Evolutionary conservation across 2,888 invertebrate genomes (phyloP), one percentile per base, ranked within the genome.

Genomic region (Erebia aethiops): DNA sequence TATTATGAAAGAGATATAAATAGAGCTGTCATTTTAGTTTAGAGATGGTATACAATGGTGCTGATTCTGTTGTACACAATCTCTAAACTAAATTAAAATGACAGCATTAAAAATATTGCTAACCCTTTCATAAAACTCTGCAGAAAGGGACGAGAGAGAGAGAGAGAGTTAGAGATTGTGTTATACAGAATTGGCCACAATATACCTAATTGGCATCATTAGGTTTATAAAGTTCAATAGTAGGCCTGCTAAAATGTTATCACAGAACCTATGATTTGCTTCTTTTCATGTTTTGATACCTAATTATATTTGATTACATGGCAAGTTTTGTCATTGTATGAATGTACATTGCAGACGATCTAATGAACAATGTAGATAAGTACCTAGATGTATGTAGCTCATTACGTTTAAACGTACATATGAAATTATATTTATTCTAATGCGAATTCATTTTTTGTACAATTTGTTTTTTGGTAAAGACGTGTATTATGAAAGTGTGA

Each of bases 371-470:
- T 79, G 79, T 88, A 87, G 82, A 78, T 83, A 83, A 81, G 81
- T 85, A 87, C 80, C 77, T 85, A 84, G 82, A 74, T 78, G 82
- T 65, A 60, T 26, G 13, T 69, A 69, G 71, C 61, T 35, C 61
- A 56, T 84, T 82, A 84, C 82, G 80, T 79, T 80, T 75, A 83
- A 79, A 81, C 78, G 80, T 82, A 82, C 80, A 83, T 83, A 82
- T 79, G 79, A 87, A 84, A 83, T 83, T 88, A 87, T 90, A 90
- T 91, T 90, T 91, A 90, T 91, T 91, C 86, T 65, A 82, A 84
- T 81, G 81, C 78, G 78, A 82, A 82, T 82, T 73, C 82, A 81
- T 2, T 83, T 86, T 62, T 82, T 84, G 81, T 81, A 83, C 79
- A 82, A 83, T 82, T 78, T 71, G 64, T 72, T 82, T 81, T 82